Evolutionary conservation across 2,113 vertebrate species (phyloP), one percentile per base, ranked within the genome.

Genomic region (Campylomormyrus tamandua): DNA sequence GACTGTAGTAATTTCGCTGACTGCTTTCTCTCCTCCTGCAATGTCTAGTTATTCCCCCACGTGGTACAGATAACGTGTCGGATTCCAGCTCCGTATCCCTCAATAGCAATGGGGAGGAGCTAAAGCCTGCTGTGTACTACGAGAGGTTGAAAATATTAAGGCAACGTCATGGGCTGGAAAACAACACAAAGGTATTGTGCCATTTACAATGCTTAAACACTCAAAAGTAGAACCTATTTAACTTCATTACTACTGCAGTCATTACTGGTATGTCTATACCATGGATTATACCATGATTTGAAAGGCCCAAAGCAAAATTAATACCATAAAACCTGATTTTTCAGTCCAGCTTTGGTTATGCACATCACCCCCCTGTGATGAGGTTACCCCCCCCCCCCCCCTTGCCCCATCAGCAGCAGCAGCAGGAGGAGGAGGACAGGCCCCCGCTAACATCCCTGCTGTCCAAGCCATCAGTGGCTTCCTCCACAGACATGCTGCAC

Each of bases 401-500:
- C 80, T 19, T 10, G 6, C 35, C 45, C 83, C 83, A 2, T 7
- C 35, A 35, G 15, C 83, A 94, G 91, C 91, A 93, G 0, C 90
- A 97, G 91, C 95, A 96, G 86, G 95, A 96, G 5, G 97, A 98
- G 87, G 98, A 98, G 0, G 98, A 99, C 91, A 95, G 97, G 50
- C 96, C 97, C 13, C 95, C 97, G 0, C 80, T 97, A 92, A 97
- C 97, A 1, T 97, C 97, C 42, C 92, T 98, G 94, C 97, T 98
- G 52, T 97, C 97, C 89, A 98, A 99, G 93, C 97, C 98, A 62
- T 91, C 97, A 1, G 96, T 99, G 77, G 97, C 97, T 42, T 99
- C 98, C 1, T 99, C 98, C 93, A 99, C 98, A 1, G 98, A 99
- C 95, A 99, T 99, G 98, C 97, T 99, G 88, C 97, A 99, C 93